These are phyloP conservation scores for Cygnus olor DNA, from an alignment of 2,797 vertebrate genomes.

Conservation along the genomic window DNA sequence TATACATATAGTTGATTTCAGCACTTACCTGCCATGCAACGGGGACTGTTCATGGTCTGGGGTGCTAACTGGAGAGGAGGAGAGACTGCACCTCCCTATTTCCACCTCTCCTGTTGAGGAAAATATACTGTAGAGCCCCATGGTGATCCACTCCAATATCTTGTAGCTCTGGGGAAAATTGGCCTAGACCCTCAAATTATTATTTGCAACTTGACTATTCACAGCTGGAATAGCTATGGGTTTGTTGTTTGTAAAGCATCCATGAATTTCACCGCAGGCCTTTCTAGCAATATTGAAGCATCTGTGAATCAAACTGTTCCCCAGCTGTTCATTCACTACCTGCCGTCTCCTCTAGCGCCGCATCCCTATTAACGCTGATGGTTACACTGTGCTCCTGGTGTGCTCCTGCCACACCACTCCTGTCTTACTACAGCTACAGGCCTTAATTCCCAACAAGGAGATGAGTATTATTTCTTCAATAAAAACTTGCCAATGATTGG, in stretches of 20 bases:
- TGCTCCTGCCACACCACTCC: background rate
- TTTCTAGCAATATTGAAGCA: conserved; percentile 60
- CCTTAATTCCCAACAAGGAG: conserved; percentile 21
- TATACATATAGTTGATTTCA: background rate
- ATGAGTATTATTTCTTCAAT: background rate
- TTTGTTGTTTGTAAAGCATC: conserved; percentile 73
- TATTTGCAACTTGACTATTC: conserved; percentile 58
- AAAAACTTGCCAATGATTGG: background rate
- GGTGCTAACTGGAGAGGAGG: background rate
- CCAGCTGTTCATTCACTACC: conserved; percentile 69
- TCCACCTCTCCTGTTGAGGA: background rate
- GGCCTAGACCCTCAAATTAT: conserved; percentile 43
- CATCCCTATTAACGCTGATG: conserved; percentile 59
- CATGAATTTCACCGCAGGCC: conserved; percentile 72
- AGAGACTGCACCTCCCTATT: background rate
- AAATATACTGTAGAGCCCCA: conserved; percentile 7
- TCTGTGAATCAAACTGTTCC: conserved; percentile 72
- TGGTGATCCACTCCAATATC: background rate
- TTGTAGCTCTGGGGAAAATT: conserved; percentile 50
- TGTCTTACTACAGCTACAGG: conserved; percentile 29
- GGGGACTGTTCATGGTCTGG: background rate
- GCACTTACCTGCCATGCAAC: background rate
- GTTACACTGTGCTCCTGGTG: conserved; percentile 37
- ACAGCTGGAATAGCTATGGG: conserved; percentile 73
- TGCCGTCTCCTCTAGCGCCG: conserved; percentile 34